Percentiles rank a stretch among this genome's conserved stretches.
Conservation (phyloP, 2,113 vertebrate genomes). For the Barnardius zonarius region DNA sequence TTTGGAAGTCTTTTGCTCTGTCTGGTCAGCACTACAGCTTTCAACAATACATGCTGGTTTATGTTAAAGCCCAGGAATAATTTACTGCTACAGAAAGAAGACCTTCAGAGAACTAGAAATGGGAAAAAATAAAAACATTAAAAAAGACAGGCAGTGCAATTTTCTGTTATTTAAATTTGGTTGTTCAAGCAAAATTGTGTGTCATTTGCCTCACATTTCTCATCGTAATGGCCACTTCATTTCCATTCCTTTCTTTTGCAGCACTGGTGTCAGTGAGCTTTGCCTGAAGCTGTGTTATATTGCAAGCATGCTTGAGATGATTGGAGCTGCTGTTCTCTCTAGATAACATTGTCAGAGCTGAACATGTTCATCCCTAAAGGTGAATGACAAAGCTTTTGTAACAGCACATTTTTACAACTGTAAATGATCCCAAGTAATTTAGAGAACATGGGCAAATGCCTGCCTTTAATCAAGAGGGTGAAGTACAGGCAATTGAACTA, state of each 20-base stretch:
- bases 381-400: slow-evolving; percentile 43
- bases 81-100: neutral
- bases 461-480: neutral
- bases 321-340: slow-evolving; percentile 24
- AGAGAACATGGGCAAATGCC: neutral
- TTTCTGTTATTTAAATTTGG: slow-evolving; percentile 10
- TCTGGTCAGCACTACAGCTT: neutral
- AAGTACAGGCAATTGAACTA: neutral
- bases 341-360: slow-evolving; percentile 63
- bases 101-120: neutral
- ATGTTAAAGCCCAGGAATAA: neutral
- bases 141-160: neutral
- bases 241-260: neutral
- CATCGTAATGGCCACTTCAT: neutral
- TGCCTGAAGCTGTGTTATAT: neutral
- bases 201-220: neutral
- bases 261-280: neutral
- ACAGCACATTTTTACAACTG: slow-evolving; percentile 27
- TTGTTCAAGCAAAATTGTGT: neutral
- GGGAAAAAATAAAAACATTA: neutral
- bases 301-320: neutral
- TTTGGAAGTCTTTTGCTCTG: neutral
- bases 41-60: neutral
- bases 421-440: slow-evolving; percentile 27
- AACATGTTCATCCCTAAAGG: slow-evolving; percentile 1